Base-by-base conservation (phyloP, 2,888 invertebrate genomes). In the Polydesmus complanatus region DNA sequence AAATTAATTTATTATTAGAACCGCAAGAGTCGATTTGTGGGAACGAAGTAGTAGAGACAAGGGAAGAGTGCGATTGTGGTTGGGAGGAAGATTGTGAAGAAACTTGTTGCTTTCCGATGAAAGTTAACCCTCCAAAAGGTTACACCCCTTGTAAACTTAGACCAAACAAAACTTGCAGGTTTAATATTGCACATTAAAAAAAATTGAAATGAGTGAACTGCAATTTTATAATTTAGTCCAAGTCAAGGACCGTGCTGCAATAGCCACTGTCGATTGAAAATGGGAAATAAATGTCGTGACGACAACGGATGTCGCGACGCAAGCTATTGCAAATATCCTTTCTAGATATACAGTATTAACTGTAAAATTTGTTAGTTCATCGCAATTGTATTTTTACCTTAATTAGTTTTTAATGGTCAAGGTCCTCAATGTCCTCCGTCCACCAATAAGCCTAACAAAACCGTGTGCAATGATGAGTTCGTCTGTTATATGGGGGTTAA, bases 11-110 rank as follows among this genome's bases (percentile, higher is more conserved):
- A 8, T 37, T 37, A 53, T 53, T 60, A 89, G 94, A 92, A 72
- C 88, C 91, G 21, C 89, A 92, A 74, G 85, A 85, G 61, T 88
- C 96, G 1, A 89, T 97, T 71, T 98, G 98, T 75, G 98, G 98
- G 59, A 98, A 98, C 75, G 93, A 94, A 51, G 94, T 98, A 27
- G 93, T 93, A 54, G 98, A 98, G 73, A 86, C 86, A 54, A 94
- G 89, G 21, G 98, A 98, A 77, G 88, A 97, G 74, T 98, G 98
- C 74, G 98, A 98, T 77, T 98, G 97, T 74, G 98, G 98, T 61
- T 95, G 92, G 92, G 91, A 91, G 69, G 90, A 93, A 69, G 95
- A 96, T 73, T 97, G 97, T 74, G 83, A 85, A 61, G 94, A 93
- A 74, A 81, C 83, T 54, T 97, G 97, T 73, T 98, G 97, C 73